Conservation (phyloP, 2,113 vertebrate genomes). For the Abramis brama region DNA sequence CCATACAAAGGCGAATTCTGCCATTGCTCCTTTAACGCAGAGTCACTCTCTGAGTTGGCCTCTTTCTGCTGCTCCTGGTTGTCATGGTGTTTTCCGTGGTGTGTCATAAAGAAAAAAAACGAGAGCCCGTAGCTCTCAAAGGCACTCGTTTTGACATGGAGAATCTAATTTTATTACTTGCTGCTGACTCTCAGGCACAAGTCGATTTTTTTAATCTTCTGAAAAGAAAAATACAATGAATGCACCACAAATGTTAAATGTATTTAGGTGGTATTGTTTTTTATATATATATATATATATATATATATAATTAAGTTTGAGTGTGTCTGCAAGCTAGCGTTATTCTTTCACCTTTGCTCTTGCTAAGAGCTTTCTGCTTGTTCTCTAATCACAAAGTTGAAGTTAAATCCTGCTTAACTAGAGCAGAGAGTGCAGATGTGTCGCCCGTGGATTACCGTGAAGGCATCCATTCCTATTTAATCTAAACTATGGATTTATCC, state of each 20-base stretch:
- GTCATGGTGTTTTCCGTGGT: slow-evolving; percentile 30
- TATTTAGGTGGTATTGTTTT: not conserved
- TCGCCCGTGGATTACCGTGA: slow-evolving; percentile 65
- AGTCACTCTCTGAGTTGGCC: slow-evolving; percentile 21
- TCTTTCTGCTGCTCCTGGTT: slow-evolving; percentile 8
- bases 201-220: slow-evolving; percentile 10
- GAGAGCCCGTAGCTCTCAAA: slow-evolving; percentile 45
- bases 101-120: slow-evolving; percentile 20
- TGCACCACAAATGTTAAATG: slow-evolving; percentile 5
- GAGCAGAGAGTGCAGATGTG: slow-evolving; percentile 67
- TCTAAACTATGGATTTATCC: slow-evolving; percentile 73
- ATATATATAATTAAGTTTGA: not conserved
- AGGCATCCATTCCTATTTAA: slow-evolving; percentile 69
- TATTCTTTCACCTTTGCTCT: slow-evolving; percentile 50
- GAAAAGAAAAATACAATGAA: not conserved
- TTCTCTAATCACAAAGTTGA: slow-evolving; percentile 71
- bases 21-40: slow-evolving; percentile 32
- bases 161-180: slow-evolving; percentile 40
- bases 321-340: slow-evolving; percentile 33
- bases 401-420: slow-evolving; percentile 72
- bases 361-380: slow-evolving; percentile 48
- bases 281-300: not conserved
- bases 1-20: not conserved
- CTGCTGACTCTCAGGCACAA: slow-evolving; percentile 48
- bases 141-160: slow-evolving; percentile 26